Evolutionary conservation across 1,140 invertebrate species (phyloP), one percentile per base, ranked within the genome.

Genomic region (Ladona fulva): DNA sequence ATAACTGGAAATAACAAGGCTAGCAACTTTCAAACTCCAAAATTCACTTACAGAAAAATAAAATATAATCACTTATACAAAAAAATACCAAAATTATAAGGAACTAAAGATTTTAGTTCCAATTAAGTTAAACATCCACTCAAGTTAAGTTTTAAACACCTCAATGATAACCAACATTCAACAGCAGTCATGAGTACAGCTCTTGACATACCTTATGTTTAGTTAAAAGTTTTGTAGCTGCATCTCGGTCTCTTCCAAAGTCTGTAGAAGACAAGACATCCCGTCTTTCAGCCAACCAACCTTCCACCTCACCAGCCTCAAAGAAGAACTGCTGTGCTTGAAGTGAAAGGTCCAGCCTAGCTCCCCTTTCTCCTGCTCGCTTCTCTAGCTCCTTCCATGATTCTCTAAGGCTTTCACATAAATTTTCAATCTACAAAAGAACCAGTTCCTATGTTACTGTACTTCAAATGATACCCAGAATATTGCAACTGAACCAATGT

Each of bases 141-240:
- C n/a, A n/a, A n/a, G n/a, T n/a, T n/a, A n/a, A n/a, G n/a, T n/a
- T n/a, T n/a, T n/a, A n/a, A n/a, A n/a, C n/a, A n/a, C n/a, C n/a
- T n/a, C n/a, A n/a, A n/a, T n/a, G n/a, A n/a, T n/a, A n/a, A n/a
- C n/a, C n/a, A n/a, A n/a, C n/a, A n/a, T n/a, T n/a, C n/a, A n/a
- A n/a, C n/a, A n/a, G n/a, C n/a, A n/a, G n/a, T n/a, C n/a, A n/a
- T n/a, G n/a, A n/a, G n/a, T n/a, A n/a, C n/a, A n/a, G n/a, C n/a
- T n/a, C n/a, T n/a, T n/a, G n/a, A n/a, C n/a, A n/a, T n/a, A n/a
- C 94, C 88, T 97, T 97, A 83, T 97, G 95, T 84, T 95, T 96
- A 10, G 96, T 96, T 0, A 97, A 87, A 52, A 97, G 87, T 86
- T 96, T 97, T 19, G 94, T 94, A 59, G 95, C 95, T 16, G 94